Base-by-base conservation (phyloP, 2,113 vertebrate species). In the Hyla sarda region DNA sequence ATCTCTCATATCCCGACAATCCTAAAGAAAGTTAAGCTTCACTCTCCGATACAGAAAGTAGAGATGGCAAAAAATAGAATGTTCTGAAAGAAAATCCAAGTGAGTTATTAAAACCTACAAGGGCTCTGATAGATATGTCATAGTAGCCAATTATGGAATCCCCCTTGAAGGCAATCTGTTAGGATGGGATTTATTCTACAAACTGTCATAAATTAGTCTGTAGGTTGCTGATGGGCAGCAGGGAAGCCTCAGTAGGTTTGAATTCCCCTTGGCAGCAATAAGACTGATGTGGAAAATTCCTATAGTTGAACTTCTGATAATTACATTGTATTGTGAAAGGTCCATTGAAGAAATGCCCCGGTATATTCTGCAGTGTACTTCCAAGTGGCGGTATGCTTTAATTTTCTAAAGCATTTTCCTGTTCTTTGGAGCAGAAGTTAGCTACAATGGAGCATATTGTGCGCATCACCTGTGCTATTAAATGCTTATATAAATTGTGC, bases 401-500 rank as follows among this genome's bases (percentile, higher is more conserved):
- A 21, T 69, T 69, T 41, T 71, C 34, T 37, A 30, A 71, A 37
- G 67, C 21, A 6, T 12, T 13, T 69, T 34, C 30, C 34, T 77
- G 19, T 30, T 77, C 30, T 76, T 32, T 77, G 30, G 48, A 54
- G 12, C 50, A 54, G n/a, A 34, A 54, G 21, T 41, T 11, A 21
- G 0, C 67, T 71, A 71, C 67, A 50, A 76, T 76, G 25, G 67
- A 71, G 28, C 37, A 32, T 16, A 73, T 82, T 62, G 12, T 62
- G 23, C 60, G 62, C 50, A 74, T 72, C 37, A 81, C 79, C 52
- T 82, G 52, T 19, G 21, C 19, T n/a, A 60, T 80, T 74, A 87
- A 87, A 87, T 82, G 28, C 54, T 82, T 74, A 62, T 45, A 82
- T 81, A 86, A 80, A 86, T 73, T 74, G 54, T 19, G 67, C 52